Percentiles rank a stretch among this genome's conserved stretches.
These are phyloP conservation scores for Macrobrachium rosenbergii DNA, from an alignment of 1,140 invertebrate species.

Conservation along the genomic window DNA sequence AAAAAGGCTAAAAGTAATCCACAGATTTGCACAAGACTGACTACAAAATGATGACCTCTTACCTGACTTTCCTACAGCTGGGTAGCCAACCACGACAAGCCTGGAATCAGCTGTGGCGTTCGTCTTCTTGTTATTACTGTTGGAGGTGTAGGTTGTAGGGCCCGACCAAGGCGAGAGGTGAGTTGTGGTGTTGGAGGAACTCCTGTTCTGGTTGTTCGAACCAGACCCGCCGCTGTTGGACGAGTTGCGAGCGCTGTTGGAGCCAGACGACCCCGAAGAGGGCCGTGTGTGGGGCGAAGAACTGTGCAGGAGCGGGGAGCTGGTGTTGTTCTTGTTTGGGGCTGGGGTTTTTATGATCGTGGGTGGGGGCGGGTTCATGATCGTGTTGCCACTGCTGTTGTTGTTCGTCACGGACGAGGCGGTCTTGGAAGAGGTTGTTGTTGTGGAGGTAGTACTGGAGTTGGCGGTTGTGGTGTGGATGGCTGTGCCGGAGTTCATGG, in stretches of 20 bases:
- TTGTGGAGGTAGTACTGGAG: neutral
- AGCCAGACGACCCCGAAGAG: neutral
- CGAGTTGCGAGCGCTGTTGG: neutral
- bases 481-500: neutral
- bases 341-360: neutral
- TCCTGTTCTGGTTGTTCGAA: too few species aligned
- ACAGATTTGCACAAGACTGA: neutral
- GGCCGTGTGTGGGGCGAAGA: too few species aligned
- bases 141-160: slow-evolving; percentile 29
- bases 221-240: neutral
- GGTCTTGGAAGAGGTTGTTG: neutral
- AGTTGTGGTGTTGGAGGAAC: slow-evolving; percentile 6
- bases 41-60: neutral
- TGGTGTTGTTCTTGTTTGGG: neutral
- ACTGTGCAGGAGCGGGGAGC: too few species aligned
- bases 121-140: slow-evolving; percentile 2
- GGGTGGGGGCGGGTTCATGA: neutral
- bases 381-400: neutral
- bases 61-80: slow-evolving; percentile 57
- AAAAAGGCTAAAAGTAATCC: neutral
- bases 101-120: slow-evolving; percentile 25
- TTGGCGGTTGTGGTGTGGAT: slow-evolving; percentile 4
- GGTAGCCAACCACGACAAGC: slow-evolving; percentile 47
- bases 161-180: slow-evolving; percentile 23
- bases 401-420: slow-evolving; percentile 14